Evolutionary conservation across 23 tunicate genomes (phyloP).

Genomic region (Trididemnum clinides): DNA sequence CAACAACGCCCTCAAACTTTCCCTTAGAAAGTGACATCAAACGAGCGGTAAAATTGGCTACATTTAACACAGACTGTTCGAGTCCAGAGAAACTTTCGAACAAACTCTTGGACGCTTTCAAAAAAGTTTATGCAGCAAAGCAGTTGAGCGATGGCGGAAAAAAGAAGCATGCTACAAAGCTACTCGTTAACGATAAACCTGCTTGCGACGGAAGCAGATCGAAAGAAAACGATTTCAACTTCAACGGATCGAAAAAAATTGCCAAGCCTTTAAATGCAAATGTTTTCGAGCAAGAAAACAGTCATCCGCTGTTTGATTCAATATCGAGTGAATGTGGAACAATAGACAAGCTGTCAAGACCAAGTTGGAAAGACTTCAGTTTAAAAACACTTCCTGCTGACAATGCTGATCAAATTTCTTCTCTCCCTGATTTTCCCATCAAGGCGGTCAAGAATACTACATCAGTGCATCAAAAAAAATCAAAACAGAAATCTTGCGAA

Average conservation of each 20-base stretch:
- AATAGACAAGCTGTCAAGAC: too few relatives aligned
- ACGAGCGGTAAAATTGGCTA: neutral
- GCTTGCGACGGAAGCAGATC: neutral
- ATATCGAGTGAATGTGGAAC: neutral
- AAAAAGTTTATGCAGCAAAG: neutral
- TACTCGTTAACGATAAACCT: too few relatives aligned
- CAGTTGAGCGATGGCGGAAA: neutral
- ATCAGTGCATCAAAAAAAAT: neutral
- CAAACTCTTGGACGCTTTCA: neutral
- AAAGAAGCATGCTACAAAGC: too few relatives aligned
- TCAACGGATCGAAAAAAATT: neutral
- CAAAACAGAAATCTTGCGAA: neutral
- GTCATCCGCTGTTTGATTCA: neutral
- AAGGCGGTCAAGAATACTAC: neutral
- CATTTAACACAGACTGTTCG: neutral
- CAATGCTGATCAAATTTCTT: too few relatives aligned
- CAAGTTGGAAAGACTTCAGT: too few relatives aligned
- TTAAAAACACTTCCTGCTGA: too few relatives aligned
- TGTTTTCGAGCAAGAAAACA: neutral
- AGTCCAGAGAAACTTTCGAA: neutral
- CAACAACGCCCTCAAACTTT: neutral
- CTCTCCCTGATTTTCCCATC: too few relatives aligned
- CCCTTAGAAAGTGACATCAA: slow-evolving; percentile 28
- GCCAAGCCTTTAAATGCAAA: neutral
- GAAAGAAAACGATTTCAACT: neutral